Conservation (phyloP, 2,797 vertebrate genomes). For the Xyrichtys novacula region DNA sequence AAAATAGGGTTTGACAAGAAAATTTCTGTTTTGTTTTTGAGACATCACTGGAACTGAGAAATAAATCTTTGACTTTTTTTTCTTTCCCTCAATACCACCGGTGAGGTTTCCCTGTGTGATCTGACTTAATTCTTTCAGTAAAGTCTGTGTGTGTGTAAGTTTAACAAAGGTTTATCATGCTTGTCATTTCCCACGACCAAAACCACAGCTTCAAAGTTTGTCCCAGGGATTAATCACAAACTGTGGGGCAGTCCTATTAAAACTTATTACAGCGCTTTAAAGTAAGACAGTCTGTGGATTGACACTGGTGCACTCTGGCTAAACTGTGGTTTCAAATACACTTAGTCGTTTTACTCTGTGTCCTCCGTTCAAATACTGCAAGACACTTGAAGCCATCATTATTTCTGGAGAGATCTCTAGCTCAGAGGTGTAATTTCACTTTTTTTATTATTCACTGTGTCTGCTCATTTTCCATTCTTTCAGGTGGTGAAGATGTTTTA, state of each 20-base stretch:
- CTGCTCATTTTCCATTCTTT: slow-evolving; percentile 9
- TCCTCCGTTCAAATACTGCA: slow-evolving; percentile 10
- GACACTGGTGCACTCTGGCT: slow-evolving; percentile 27
- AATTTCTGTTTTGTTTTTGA: no score
- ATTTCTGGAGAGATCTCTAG: slow-evolving; percentile 14
- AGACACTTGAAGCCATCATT: slow-evolving; percentile 18
- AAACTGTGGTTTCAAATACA: slow-evolving; percentile 13
- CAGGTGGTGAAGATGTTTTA: background rate
- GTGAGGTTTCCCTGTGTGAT: background rate
- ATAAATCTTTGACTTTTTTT: no score
- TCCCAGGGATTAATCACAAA: slow-evolving; percentile 31
- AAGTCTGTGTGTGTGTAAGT: background rate
- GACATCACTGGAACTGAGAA: no score
- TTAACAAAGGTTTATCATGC: background rate
- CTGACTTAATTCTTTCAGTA: background rate
- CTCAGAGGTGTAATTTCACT: slow-evolving; percentile 2
- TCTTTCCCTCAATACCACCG: no score
- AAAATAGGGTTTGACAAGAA: slow-evolving; percentile 11
- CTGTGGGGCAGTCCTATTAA: slow-evolving; percentile 39
- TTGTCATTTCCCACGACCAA: slow-evolving; percentile 20
- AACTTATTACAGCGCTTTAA: slow-evolving; percentile 21
- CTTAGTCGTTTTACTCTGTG: slow-evolving; percentile 2
- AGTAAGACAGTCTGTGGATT: slow-evolving; percentile 34
- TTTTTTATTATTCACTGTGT: slow-evolving; percentile 1
- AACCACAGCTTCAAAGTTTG: slow-evolving; percentile 11